Evolutionary conservation across 2,113 vertebrate species (phyloP), one percentile per base, ranked within the genome.

Genomic region (Melanocharis versteri): DNA sequence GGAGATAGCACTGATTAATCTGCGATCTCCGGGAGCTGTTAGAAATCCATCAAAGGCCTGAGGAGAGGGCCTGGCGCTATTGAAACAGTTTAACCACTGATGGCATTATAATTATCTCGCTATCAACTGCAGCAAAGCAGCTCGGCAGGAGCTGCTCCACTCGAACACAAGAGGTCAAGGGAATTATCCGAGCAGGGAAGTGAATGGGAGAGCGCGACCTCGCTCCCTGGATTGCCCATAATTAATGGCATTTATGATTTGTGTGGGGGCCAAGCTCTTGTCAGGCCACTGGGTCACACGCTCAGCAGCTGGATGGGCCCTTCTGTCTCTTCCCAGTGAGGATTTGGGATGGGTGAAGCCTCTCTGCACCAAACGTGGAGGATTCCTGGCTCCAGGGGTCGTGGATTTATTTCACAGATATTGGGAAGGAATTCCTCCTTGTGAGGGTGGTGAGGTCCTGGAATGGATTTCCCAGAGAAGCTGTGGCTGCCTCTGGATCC

Each of bases 81-180:
- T 70, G 94, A 79, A 96, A 90, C 93, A 61, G 76, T 95, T 97
- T 95, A 95, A 80, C 35, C 76, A 14, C 94, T 81, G 94, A 96
- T 95, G 92, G 93, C 90, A 81, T 75, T 87, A 14, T 96, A 95
- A 96, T 96, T 96, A 96, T 90, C 93, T 90, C 7, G 4, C 92
- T 78, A 95, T 96, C 96, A 94, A 53, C 90, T 42, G 85, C 94
- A 87, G 84, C 94, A 95, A 96, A 95, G 96, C 79, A 6, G 85
- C 96, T 81, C 94, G 40, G 93, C 94, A 5, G 88, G 96, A 93
- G 92, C 88, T 15, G 83, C 48, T 90, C 58, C 82, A 3, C 88
- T 96, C 42, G 15, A 88, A 64, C 79, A 4, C 51, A 1, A 66
- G 60, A 96, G 93, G 96, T 86, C 93, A 93, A 33, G 22, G 21